Conservation (phyloP, 2,797 vertebrate species). For the Loriculus beryllinus region DNA sequence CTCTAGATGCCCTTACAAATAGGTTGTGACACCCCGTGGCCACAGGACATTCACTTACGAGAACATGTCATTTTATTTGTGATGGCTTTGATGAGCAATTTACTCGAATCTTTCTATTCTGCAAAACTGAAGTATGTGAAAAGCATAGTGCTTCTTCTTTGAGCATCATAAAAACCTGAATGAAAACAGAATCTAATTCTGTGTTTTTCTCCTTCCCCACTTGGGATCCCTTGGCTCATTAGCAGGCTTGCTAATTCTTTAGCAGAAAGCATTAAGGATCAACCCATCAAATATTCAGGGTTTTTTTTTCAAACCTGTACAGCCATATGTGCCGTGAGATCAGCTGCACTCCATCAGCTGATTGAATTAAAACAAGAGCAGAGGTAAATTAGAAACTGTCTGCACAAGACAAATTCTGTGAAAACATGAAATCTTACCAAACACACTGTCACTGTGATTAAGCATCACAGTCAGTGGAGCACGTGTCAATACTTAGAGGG, state of each 20-base stretch:
- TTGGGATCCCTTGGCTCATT: conserved; percentile 47
- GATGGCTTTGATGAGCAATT: not conserved
- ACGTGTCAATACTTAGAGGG: conserved; percentile 47
- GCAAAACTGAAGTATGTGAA: not conserved
- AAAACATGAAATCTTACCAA: conserved; percentile 60
- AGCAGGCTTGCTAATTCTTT: conserved; percentile 41
- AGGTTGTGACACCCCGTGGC: not conserved
- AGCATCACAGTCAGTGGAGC: conserved; percentile 41
- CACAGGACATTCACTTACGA: not conserved
- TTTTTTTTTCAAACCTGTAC: conserved; percentile 23
- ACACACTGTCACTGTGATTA: conserved; percentile 49
- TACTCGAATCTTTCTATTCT: not conserved
- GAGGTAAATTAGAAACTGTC: conserved; percentile 61
- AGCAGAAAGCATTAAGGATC: conserved; percentile 48
- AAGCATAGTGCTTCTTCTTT: not conserved
- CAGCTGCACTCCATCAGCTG: conserved; percentile 58
- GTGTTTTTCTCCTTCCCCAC: not conserved
- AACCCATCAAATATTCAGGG: conserved; percentile 40
- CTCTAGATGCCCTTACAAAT: not conserved
- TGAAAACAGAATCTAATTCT: conserved; percentile 9
- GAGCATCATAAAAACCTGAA: not conserved
- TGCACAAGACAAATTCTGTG: conserved; percentile 53
- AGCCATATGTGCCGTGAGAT: conserved; percentile 55
- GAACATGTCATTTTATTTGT: not conserved
- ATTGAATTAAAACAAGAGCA: conserved; percentile 65